Percentiles rank a stretch among this genome's conserved stretches.
Evolutionary conservation across 92 coral and sea anemone species (phyloP).

Genomic region (Actinostola sp.): DNA sequence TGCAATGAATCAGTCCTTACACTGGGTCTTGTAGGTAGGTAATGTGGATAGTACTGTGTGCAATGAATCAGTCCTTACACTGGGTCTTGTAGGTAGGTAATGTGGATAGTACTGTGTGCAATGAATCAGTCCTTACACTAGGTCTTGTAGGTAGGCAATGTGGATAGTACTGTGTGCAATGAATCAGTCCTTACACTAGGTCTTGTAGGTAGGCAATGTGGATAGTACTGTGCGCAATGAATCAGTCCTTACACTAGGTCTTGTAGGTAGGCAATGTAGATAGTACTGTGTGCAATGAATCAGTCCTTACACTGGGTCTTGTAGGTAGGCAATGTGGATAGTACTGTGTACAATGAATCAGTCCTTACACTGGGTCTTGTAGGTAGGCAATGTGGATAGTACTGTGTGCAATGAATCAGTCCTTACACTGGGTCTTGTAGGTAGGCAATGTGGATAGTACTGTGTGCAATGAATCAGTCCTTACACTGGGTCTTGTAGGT

Average conservation of each 20-base stretch:
- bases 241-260: slow-evolving; percentile 77
- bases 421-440: slow-evolving; percentile 84
- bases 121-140: slow-evolving; percentile 76
- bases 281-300: slow-evolving; percentile 67
- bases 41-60: too few species aligned
- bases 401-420: slow-evolving; percentile 67
- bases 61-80: slow-evolving; percentile 72
- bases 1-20: slow-evolving; percentile 72
- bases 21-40: too few species aligned
- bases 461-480: slow-evolving; percentile 63
- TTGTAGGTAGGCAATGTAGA: too few species aligned
- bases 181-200: slow-evolving; percentile 83
- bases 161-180: too few species aligned
- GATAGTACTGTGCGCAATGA: slow-evolving; percentile 72
- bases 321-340: too few species aligned
- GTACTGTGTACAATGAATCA: slow-evolving; percentile 63
- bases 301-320: slow-evolving; percentile 81
- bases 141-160: too few species aligned
- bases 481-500: slow-evolving; percentile 90
- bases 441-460: too few species aligned
- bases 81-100: too few species aligned
- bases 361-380: slow-evolving; percentile 85
- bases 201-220: too few species aligned
- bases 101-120: too few species aligned
- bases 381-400: too few species aligned